Evolutionary conservation across 1,140 invertebrate species (phyloP), one percentile per base, ranked within the genome.

Genomic region (Holotrichia oblita): DNA sequence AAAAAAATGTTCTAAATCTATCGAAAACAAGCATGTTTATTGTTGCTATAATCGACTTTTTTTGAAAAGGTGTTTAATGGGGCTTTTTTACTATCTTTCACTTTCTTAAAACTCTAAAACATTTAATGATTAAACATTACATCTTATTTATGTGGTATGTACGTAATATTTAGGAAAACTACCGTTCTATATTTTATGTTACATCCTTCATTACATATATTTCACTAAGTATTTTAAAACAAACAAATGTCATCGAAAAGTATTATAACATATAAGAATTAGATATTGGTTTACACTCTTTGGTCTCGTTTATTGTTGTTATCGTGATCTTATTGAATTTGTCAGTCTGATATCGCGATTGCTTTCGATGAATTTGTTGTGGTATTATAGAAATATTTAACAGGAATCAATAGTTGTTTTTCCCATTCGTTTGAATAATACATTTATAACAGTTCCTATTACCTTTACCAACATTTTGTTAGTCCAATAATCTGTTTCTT

Each of bases 111-210:
- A 69, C 24, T 69, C 22, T 69, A 69, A 27, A 69, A 69, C 61
- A 69, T 69, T 69, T 69, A 69, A 69, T 69, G 61, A 69, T 69
- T 69, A 69, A 69, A 69, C 27, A 34, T 69, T 69, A 69, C 9
- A 69, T 69, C 61, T 22, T 69, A 69, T 34, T n/a, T n/a, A n/a
- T n/a, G n/a, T n/a, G n/a, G 3, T 20, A 22, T 69, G 22, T 69
- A 69, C 61, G 22, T 69, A 27, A 12, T 55, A 69, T 22, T 69
- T 69, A 69, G 6, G 22, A n/a, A 22, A 69, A 69, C 61, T 12
- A 2, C 20, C 24, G 9, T 3, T 69, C 27, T 27, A 22, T 69
- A 69, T 69, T 69, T 69, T 34, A 69, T 69, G 22, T 17, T 17
- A 34, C 61, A 69, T 69, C 24, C 6, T 24, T 69, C 61, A 10